Conservation (phyloP, 2,797 vertebrate species). For the Leucoraja ocellata region DNA sequence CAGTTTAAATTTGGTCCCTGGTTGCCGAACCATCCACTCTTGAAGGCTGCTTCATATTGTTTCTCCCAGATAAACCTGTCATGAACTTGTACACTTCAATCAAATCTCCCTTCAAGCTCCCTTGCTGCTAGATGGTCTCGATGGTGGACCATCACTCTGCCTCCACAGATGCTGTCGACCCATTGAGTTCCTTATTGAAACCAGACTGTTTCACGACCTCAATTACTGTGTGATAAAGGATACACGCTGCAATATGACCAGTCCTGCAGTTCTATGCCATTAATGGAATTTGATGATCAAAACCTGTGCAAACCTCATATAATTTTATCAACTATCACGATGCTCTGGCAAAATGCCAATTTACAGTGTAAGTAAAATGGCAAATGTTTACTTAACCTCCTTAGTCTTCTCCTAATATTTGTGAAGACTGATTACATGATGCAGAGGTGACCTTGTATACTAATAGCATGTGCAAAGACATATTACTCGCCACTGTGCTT, state of each 20-base stretch:
- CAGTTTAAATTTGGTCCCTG: too few relatives aligned
- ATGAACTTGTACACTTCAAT: too few relatives aligned
- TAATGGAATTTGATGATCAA: not conserved
- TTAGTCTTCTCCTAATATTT: constrained; percentile 31
- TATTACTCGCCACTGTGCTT: constrained; percentile 27
- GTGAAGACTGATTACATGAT: constrained; percentile 37
- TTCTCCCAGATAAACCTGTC: too few relatives aligned
- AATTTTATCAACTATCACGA: not conserved
- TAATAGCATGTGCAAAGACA: constrained; percentile 37
- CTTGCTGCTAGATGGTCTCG: too few relatives aligned
- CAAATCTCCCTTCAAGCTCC: too few relatives aligned
- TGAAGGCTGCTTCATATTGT: too few relatives aligned
- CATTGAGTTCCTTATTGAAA: too few relatives aligned
- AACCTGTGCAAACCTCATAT: not conserved
- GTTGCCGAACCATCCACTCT: too few relatives aligned
- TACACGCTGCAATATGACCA: not conserved
- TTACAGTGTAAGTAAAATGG: constrained; percentile 15
- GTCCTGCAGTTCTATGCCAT: not conserved
- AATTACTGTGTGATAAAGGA: too few relatives aligned
- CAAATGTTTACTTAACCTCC: constrained; percentile 35
- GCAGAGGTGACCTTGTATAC: constrained; percentile 37
- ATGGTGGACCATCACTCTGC: too few relatives aligned
- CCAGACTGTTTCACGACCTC: too few relatives aligned
- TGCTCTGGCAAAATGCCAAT: not conserved
- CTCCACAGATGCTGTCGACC: too few relatives aligned